Conservation (phyloP, 2,888 invertebrate species). For the Zygogramma bicolorata region DNA sequence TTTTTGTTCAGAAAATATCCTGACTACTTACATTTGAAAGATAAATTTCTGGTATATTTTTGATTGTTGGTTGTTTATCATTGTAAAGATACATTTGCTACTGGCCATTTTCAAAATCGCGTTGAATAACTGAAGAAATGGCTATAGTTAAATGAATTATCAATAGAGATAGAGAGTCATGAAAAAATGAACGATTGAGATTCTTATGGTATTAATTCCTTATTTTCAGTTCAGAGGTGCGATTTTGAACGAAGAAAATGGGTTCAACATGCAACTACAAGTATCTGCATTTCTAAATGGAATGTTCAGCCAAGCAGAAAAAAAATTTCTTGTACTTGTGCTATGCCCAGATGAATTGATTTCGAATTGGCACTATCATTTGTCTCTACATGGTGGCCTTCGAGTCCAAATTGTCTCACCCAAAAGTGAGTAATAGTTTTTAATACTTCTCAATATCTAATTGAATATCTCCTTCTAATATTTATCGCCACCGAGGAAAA, state of each 20-base stretch:
- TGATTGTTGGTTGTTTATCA: no score
- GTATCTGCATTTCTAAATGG: constrained; percentile 56
- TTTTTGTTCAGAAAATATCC: no score
- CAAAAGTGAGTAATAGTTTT: constrained; percentile 44
- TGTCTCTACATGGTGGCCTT: constrained; percentile 50
- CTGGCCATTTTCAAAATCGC: no score
- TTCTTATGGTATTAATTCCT: no score
- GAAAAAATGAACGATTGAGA: no score
- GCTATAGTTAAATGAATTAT: no score
- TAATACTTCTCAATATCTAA: background rate
- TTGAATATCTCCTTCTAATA: background rate
- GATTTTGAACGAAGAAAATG: constrained; percentile 59
- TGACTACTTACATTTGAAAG: no score
- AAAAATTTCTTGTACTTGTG: constrained; percentile 50
- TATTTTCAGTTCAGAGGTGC: constrained; percentile 58
- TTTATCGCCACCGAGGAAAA: no score
- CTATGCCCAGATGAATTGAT: constrained; percentile 50
- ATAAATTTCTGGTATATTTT: no score
- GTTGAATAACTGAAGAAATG: no score
- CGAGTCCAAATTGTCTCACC: constrained; percentile 47
- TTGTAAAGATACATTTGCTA: no score
- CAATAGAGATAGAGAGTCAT: no score
- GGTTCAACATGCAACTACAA: constrained; percentile 56
- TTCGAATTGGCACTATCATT: constrained; percentile 56
- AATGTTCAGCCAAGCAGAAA: constrained; percentile 33